Evolutionary conservation across 1,140 invertebrate species (phyloP).

Genomic region (Plectrocnemia conspersa): DNA sequence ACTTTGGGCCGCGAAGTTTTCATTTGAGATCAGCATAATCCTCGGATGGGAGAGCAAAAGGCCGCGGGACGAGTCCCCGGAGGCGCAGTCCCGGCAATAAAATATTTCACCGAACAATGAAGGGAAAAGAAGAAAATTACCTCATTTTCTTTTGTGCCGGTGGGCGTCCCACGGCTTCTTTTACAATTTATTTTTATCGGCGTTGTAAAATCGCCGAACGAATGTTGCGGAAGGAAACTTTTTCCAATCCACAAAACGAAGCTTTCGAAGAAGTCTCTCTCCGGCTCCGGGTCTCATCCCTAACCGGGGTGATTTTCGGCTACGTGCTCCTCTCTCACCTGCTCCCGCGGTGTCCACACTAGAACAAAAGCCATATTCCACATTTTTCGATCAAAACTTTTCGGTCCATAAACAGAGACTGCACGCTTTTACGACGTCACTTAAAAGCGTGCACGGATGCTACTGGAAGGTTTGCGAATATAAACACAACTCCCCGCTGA

Average conservation of each 20-base stretch:
- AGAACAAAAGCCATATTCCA: constrained; percentile 28
- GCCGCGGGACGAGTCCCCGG: constrained; percentile 9
- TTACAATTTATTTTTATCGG: constrained; percentile 35
- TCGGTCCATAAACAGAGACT: constrained; percentile 28
- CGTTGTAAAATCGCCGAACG: constrained; percentile 34
- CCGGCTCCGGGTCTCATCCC: neutral
- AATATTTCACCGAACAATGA: constrained; percentile 34
- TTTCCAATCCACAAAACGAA: constrained; percentile 9
- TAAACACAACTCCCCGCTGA: neutral
- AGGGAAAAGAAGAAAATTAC: constrained; percentile 35
- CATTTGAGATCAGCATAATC: constrained; percentile 23
- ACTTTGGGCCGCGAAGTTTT: neutral
- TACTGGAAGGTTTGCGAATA: constrained; percentile 8
- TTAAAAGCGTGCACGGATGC: constrained; percentile 10
- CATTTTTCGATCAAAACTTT: constrained; percentile 34
- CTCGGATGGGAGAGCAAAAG: neutral
- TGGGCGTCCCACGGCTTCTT: constrained; percentile 18
- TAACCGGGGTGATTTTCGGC: too few relatives aligned
- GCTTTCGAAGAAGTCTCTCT: neutral
- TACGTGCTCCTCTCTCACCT: too few relatives aligned
- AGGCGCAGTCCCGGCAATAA: constrained; percentile 25
- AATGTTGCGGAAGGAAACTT: constrained; percentile 27
- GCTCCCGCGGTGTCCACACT: too few relatives aligned
- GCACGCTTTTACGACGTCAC: constrained; percentile 27
- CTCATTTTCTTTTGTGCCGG: constrained; percentile 33